Conservation (phyloP, 1,140 invertebrate genomes). For the Zeugodacus cucurbitae region DNA sequence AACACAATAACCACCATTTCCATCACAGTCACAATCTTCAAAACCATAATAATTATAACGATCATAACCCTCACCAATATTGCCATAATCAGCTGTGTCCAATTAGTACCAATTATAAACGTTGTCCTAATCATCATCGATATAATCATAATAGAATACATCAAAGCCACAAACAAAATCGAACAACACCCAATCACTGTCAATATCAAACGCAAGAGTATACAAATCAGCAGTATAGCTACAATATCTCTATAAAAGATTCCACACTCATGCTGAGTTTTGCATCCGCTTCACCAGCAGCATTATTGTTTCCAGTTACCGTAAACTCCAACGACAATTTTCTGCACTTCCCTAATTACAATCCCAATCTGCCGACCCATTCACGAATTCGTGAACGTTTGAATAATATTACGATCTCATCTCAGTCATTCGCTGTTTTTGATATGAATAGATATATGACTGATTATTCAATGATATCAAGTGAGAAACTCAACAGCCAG, state of each 20-base stretch:
- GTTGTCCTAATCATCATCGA: not conserved
- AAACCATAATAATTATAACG: slow-evolving; percentile 43
- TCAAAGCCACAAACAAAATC: slow-evolving; percentile 38
- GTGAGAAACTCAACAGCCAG: not conserved
- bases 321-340: not conserved
- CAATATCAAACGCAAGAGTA: not conserved
- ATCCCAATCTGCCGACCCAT: slow-evolving; percentile 22
- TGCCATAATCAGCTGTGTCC: slow-evolving; percentile 39
- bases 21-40: slow-evolving; percentile 47
- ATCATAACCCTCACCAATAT: slow-evolving; percentile 39
- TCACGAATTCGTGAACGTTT: not conserved
- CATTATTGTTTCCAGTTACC: not conserved
- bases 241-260: not conserved
- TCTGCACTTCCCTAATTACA: slow-evolving; percentile 28
- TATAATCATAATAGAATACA: slow-evolving; percentile 33
- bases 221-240: not conserved
- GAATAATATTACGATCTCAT: not conserved
- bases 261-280: not conserved
- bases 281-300: not conserved
- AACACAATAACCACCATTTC: slow-evolving; percentile 45
- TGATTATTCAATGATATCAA: not conserved
- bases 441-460: not conserved
- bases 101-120: slow-evolving; percentile 40
- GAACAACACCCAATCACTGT: not conserved
- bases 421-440: not conserved